Evolutionary conservation across 2,888 invertebrate species (phyloP), one percentile per base, ranked within the genome.

Genomic region (Acanthacorydalis orientalis): DNA sequence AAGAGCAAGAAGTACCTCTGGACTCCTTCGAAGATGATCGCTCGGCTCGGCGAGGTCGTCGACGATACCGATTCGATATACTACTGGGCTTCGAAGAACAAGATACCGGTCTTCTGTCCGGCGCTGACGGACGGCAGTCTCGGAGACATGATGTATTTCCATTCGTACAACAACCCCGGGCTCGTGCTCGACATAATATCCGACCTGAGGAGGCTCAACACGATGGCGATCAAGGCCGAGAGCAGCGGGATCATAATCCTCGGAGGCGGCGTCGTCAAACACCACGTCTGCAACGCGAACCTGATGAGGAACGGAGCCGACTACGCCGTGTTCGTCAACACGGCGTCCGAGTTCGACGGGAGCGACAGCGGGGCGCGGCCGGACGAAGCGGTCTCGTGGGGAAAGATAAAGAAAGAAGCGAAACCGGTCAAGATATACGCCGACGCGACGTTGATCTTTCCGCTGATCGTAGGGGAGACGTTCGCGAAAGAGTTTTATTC

Each of bases 111-210:
- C 0, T 98, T 90, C 63, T 89, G 95, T 67, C 98, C 98, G 0
- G 97, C 96, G 0, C 68, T 99, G 51, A 99, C 98, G 0, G 98
- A 98, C 69, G 98, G 98, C 1, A 93, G 93, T 55, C 69, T 88
- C 51, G 95, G 98, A 0, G 98, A 99, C 62, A 97, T 98, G 96
- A 87, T 99, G 78, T 98, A 92, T 64, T 95, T 98, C 61, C 97
- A 98, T 68, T 91, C 95, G 0, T 93, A 83, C 62, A 83, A 81
- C 55, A 85, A 85, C 61, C 91, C 96, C 1, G 97, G 97, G 1
- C 72, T 99, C 7, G 72, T 93, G 31, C 69, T 98, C 43, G 98
- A 98, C 63, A 91, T 98, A 60, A 71, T 95, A 16, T 83, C 90
- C 61, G 97, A 97, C 70, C 70, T 98, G 49, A 73, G 83, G 47